phyloP scores from a whole-genome alignment of 2,888 invertebrate species.

The Erebia epiphron region DNA sequence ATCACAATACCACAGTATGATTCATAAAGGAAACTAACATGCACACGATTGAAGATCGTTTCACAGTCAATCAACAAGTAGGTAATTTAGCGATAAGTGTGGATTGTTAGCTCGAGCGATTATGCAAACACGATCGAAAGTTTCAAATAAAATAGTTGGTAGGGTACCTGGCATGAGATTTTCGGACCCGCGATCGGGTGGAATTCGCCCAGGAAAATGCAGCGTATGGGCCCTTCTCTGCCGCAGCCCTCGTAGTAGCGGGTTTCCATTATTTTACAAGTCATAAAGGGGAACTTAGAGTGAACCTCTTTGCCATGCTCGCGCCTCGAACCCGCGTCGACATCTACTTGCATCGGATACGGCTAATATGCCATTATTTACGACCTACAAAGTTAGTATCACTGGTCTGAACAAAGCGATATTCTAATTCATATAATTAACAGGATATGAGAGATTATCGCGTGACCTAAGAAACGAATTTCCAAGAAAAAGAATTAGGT shows the following conservation, averaged over 20 bases:
- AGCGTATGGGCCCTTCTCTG: conserved; percentile 89
- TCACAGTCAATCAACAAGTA: background rate
- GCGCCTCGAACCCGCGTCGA: conserved; percentile 28
- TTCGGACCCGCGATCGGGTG: conserved; percentile 91
- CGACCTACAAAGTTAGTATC: conserved; percentile 2
- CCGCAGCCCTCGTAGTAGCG: conserved; percentile 85
- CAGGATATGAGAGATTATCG: conserved; percentile 28
- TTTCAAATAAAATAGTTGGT: background rate
- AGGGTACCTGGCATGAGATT: conserved; percentile 90
- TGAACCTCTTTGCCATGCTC: conserved; percentile 51
- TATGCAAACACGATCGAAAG: background rate
- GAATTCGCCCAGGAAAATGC: conserved; percentile 91
- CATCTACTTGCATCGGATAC: conserved; percentile 37
- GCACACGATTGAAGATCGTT: background rate
- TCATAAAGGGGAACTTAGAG: conserved; percentile 50
- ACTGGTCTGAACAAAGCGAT: background rate
- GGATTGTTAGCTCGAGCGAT: background rate
- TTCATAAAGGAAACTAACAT: conserved; percentile 3
- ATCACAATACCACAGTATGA: background rate
- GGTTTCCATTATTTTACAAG: conserved; percentile 71
- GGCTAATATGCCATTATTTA: conserved; percentile 31
- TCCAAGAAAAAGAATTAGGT: background rate
- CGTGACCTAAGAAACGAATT: conserved; percentile 31
- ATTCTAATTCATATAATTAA: background rate
- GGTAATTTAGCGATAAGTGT: background rate